Conservation (phyloP, 1,140 invertebrate species). For the Drosophila lowei region DNA sequence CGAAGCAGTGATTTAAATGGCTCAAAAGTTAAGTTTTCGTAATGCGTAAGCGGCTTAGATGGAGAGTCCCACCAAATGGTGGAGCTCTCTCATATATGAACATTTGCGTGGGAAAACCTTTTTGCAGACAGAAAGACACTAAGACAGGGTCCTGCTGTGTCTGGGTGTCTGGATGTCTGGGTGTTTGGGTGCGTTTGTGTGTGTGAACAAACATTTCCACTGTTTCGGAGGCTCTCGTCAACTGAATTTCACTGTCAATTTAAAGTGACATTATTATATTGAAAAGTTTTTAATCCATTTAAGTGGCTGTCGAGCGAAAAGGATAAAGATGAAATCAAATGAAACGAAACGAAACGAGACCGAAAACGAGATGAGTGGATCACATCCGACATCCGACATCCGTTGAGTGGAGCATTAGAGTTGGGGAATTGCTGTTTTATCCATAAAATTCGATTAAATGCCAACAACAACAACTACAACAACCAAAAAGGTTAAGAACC, state of each 20-base stretch:
- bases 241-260: slow-evolving; percentile 75
- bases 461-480: slow-evolving; percentile 14
- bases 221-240: slow-evolving; percentile 33
- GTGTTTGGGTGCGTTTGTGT: no score
- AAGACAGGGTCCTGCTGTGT: not conserved
- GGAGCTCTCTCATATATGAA: slow-evolving; percentile 14
- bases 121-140: slow-evolving; percentile 7
- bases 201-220: slow-evolving; percentile 44
- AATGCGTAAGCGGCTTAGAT: slow-evolving; percentile 75
- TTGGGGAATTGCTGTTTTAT: slow-evolving; percentile 56
- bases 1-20: slow-evolving; percentile 75
- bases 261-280: slow-evolving; percentile 72
- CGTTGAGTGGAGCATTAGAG: slow-evolving; percentile 3
- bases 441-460: slow-evolving; percentile 80
- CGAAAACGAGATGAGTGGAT: slow-evolving; percentile 32
- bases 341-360: not conserved
- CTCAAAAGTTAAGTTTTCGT: slow-evolving; percentile 80
- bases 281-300: slow-evolving; percentile 79
- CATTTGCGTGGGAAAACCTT: slow-evolving; percentile 6
- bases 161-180: slow-evolving; percentile 11
- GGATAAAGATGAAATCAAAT: slow-evolving; percentile 39
- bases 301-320: slow-evolving; percentile 63
- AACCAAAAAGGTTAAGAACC: slow-evolving; percentile 62
- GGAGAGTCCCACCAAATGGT: no score
- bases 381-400: slow-evolving; percentile 34